Conservation (phyloP, 2,888 invertebrate species). For the Xylophagus ater region DNA sequence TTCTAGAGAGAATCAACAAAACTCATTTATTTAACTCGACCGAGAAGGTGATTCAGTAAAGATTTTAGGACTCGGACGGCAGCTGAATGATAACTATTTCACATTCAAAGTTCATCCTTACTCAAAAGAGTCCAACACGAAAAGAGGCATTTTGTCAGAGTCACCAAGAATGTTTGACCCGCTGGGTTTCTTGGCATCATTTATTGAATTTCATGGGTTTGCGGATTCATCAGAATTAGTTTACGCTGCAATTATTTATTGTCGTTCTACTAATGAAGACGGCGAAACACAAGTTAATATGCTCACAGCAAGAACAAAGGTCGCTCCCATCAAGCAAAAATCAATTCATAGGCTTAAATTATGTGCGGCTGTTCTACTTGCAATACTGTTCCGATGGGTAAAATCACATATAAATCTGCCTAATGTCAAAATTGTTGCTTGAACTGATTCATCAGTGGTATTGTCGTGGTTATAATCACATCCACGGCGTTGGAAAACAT, state of each 20-base stretch:
- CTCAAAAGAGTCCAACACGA: too few relatives aligned
- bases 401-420: too few relatives aligned
- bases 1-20: constrained; percentile 8
- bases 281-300: constrained; percentile 4
- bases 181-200: constrained; percentile 16
- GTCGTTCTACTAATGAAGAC: constrained; percentile 8
- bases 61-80: too few relatives aligned
- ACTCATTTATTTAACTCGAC: too few relatives aligned
- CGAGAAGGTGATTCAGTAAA: too few relatives aligned
- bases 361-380: constrained; percentile 5
- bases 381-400: too few relatives aligned
- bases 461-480: constrained; percentile 2
- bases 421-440: not conserved
- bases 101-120: too few relatives aligned
- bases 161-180: constrained; percentile 19
- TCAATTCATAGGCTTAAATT: constrained; percentile 21
- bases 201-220: constrained; percentile 15
- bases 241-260: constrained; percentile 17
- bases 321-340: constrained; percentile 15
- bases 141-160: too few relatives aligned
- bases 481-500: not conserved
- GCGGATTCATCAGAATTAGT: constrained; percentile 20
- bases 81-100: too few relatives aligned
- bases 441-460: constrained; percentile 5
- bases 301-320: constrained; percentile 2